Evolutionary conservation across 2,113 vertebrate genomes (phyloP).

Genomic region (Manacus vitellinus): DNA sequence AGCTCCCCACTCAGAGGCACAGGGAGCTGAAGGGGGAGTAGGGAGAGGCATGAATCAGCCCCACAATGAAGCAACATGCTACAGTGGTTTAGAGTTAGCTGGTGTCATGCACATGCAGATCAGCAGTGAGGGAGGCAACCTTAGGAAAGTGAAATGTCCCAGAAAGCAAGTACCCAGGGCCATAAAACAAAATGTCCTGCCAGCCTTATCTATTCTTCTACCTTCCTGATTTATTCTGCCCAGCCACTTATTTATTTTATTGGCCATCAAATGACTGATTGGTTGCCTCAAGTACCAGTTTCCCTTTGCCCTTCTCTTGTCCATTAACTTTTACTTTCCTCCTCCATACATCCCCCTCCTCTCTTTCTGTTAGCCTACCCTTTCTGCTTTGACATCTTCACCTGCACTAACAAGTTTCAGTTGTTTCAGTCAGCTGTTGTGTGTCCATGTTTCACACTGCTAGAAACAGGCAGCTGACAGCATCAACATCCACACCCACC

Average conservation of each 20-base stretch:
- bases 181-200: background rate
- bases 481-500: background rate
- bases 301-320: background rate
- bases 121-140: background rate
- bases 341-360: background rate
- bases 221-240: background rate
- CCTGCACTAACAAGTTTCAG: background rate
- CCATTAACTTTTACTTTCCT: background rate
- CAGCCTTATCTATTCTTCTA: background rate
- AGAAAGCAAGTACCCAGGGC: background rate
- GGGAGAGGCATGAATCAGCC: background rate
- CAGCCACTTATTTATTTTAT: background rate
- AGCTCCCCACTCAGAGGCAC: background rate
- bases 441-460: background rate
- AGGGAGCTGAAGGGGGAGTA: background rate
- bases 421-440: background rate
- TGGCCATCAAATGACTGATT: background rate
- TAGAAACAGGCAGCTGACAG: background rate
- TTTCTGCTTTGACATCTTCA: background rate
- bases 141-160: background rate
- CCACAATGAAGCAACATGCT: background rate
- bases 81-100: background rate
- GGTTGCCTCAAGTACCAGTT: background rate
- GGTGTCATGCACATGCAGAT: background rate
- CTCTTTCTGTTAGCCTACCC: background rate